Evolutionary conservation across 2,797 vertebrate genomes (phyloP), one percentile per base, ranked within the genome.

Genomic region (Epinephelus awoara): DNA sequence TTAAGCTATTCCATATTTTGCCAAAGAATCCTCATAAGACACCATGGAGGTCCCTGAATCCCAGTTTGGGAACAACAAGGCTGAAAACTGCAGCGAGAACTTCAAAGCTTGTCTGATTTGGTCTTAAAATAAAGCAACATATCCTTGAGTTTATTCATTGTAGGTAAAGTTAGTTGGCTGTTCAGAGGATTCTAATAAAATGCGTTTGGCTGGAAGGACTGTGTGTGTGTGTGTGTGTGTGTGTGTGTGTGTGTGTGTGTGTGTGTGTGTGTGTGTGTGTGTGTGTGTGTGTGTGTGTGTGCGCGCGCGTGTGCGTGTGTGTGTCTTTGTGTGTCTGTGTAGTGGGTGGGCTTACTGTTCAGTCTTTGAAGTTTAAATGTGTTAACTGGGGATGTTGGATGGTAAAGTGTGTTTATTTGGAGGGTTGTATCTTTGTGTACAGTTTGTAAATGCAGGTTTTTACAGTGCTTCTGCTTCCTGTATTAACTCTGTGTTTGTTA

Each of bases 281-380:
- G 47, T 51, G 38, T 27, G 52, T 56, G 52, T 15, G 40, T 19
- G 47, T 42, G 69, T 56, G 40, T 15, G 72, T 49, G 21, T 44
- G n/a, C n/a, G n/a, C n/a, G n/a, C n/a, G n/a, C n/a, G n/a, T n/a
- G n/a, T n/a, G n/a, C n/a, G n/a, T 66, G 23, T 23, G 23, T 23
- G 23, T 23, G 23, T 2, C n/a, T n/a, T n/a, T n/a, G 23, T 23
- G 23, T 2, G 23, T 23, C 1, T 2, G 23, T 23, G 5, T 56
- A n/a, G 68, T 54, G 76, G 18, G 72, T 62, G 76, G 49, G 71
- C 29, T 49, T 5, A 6, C 46, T 3, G 61, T 15, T 52, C 21
- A 23, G 27, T 55, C 59, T 88, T 72, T 82, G 75, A 85, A 62
- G 74, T 56, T 34, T 61, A 17, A 3, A 65, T 9, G 70, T 69